Conservation (phyloP, 2,888 invertebrate genomes). For the Norana najaformis region DNA sequence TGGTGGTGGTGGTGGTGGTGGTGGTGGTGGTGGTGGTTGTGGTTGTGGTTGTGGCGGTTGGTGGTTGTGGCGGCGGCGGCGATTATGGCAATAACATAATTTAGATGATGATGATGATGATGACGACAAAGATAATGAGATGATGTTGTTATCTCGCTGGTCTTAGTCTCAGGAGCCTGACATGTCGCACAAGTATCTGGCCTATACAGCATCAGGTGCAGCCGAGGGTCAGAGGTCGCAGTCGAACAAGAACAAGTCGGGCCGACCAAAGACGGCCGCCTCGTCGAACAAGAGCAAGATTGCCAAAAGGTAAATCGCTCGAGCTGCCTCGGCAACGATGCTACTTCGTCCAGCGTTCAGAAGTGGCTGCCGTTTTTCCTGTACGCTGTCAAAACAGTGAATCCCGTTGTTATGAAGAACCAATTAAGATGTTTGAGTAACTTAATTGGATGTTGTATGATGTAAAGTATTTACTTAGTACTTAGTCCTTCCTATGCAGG, state of each 20-base stretch:
- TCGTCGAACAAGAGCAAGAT: constrained; percentile 56
- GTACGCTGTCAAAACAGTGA: too few relatives aligned
- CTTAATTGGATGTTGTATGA: too few relatives aligned
- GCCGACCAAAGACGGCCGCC: constrained; percentile 49
- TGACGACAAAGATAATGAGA: too few relatives aligned
- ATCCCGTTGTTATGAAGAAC: too few relatives aligned
- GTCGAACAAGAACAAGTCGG: constrained; percentile 61
- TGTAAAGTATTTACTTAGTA: too few relatives aligned
- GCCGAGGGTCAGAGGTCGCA: constrained; percentile 65
- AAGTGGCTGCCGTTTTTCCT: background rate
- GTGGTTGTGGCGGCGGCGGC: background rate
- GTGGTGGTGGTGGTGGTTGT: background rate
- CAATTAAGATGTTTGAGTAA: too few relatives aligned
- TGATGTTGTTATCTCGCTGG: background rate
- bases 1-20: too few relatives aligned
- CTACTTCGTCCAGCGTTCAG: background rate
- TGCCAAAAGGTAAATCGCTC: constrained; percentile 55
- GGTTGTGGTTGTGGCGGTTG: background rate
- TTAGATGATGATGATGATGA: too few relatives aligned
- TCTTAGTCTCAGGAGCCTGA: constrained; percentile 65
- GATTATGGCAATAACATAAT: background rate
- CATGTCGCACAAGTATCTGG: constrained; percentile 72
- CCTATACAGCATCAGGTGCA: constrained; percentile 69
- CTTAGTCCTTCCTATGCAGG: too few relatives aligned
- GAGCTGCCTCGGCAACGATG: background rate